Evolutionary conservation across 2,113 vertebrate species (phyloP), one percentile per base, ranked within the genome.

Genomic region (Mus pahari): DNA sequence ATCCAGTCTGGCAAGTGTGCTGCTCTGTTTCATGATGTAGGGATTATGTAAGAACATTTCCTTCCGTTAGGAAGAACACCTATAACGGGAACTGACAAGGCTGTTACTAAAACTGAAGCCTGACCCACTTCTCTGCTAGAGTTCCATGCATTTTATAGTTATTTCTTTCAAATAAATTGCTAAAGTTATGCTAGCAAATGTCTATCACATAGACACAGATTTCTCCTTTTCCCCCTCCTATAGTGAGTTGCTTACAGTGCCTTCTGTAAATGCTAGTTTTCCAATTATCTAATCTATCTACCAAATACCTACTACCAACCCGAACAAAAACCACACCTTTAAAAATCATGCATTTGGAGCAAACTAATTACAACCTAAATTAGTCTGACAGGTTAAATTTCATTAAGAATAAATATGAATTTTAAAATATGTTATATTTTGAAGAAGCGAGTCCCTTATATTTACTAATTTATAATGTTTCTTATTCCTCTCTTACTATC

Each of bases 61-160:
- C 90, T 97, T 95, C 75, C 74, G 71, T 92, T 68, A 91, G 83
- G 60, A 97, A 97, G 89, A 82, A 45, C 84, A 81, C 74, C 92
- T 98, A 75, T 96, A 94, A 97, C 83, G 58, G 73, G 70, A 81
- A 62, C 71, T 96, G 64, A 96, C 48, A 89, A 92, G 83, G 53
- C 91, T 83, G 42, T 48, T 97, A 92, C 60, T 97, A 94, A 70
- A 53, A 81, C 9, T 89, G 79, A 97, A 96, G 96, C 91, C 9
- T 97, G 91, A 96, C 93, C 79, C 94, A 91, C 53, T 97, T 98
- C 92, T 94, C 48, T 31, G 62, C 42, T 91, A 92, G n/a, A 96
- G 78, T 92, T 92, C 89, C 45, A 92, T 68, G 45, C 70, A 77
- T 95, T 96, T 94, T 75, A 73, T 71, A 64, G 11, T 19, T 66